Evolutionary conservation across 2,888 invertebrate genomes (phyloP), one percentile per base, ranked within the genome.

Genomic region (Peribatodes rhomboidaria): DNA sequence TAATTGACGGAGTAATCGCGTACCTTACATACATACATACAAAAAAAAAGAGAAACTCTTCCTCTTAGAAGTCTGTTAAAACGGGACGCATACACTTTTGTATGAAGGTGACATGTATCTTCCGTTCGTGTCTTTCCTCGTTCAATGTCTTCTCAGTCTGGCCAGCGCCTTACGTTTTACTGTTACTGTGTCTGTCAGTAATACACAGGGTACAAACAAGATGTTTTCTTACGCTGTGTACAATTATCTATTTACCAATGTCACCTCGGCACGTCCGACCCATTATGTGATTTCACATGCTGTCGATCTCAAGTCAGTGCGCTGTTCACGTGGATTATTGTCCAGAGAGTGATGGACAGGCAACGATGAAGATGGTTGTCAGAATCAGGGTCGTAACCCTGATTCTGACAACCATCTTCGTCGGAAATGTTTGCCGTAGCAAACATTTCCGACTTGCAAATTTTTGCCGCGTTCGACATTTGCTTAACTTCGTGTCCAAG

Each of bases 181-280:
- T n/a, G n/a, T n/a, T n/a, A n/a, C n/a, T 44, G 8, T 16, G 14
- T 8, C 14, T 41, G 44, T 20, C 44, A 68, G 55, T 70, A 52
- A 68, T 56, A 53, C 62, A n/a, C n/a, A n/a, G n/a, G n/a, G n/a
- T n/a, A 27, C 27, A 46, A 70, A 68, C 57, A 61, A 22, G 11
- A 20, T 22, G 22, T 46, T 18, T 42, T 46, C 44, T 22, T 13
- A 22, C 7, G 11, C 44, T 44, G 10, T 57, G 46, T 46, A 65
- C 39, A 49, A 62, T 55, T 54, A 69, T 69, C 58, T 72, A 62
- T 69, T 69, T 52, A 16, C 46, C 54, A 41, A 61, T 67, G 68
- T 33, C 44, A 20, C 33, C 50, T 60, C 67, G 73, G 52, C 83
- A 85, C 84, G 85, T 85, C 76, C 71, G 44, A 65, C 61, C 65